Base-by-base conservation (phyloP, 2,888 invertebrate genomes). In the Caenorhabditis doughertyi region DNA sequence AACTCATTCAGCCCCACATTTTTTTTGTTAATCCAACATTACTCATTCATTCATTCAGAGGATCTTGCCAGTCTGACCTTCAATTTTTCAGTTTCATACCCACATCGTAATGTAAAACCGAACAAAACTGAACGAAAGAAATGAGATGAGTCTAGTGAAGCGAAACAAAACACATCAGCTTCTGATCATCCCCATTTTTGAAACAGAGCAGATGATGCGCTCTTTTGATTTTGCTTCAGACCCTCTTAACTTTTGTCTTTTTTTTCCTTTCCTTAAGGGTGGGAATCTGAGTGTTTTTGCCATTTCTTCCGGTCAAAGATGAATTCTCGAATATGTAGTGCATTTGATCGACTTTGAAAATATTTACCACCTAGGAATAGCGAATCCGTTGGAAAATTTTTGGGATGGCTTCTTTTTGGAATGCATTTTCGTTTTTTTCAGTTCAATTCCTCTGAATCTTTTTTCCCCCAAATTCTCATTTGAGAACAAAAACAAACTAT, bases 141-240 rank as follows among this genome's bases (percentile, higher is more conserved):
- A 47, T 39, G 42, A 27, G 49, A 53, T 55, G 32, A 70, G 44
- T 32, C 53, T 58, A 55, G 5, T 47, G 77, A 51, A 53, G 60
- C 77, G 58, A 62, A 62, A 62, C 65, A 67, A 53, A 68, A 76
- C 76, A 60, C 76, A 76, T 76, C 49, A 67, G 67, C 49, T 9
- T 44, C 60, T 76, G 68, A 77, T 68, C 77, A 68, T 62, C 32
- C n/a, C n/a, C 27, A 32, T 39, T 68, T 44, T 44, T 70, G 51
- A 47, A 42, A 32, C 29, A 42, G 29, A 51, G 23, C n/a, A 18
- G 67, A 51, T 35, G 64, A 65, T 56, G 58, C 47, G 44, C 65
- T 65, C 72, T 73, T 64, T 73, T 55, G 71, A 60, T 60, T 70
- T 62, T 18, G 5, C 62, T 62, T 27, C 42, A 13, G n/a, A 51